A percentile compares a stretch with the other conserved stretches of the same genome.
Evolutionary conservation across 2,113 vertebrate genomes (phyloP).

Genomic region (Cyrtonyx montezumae): DNA sequence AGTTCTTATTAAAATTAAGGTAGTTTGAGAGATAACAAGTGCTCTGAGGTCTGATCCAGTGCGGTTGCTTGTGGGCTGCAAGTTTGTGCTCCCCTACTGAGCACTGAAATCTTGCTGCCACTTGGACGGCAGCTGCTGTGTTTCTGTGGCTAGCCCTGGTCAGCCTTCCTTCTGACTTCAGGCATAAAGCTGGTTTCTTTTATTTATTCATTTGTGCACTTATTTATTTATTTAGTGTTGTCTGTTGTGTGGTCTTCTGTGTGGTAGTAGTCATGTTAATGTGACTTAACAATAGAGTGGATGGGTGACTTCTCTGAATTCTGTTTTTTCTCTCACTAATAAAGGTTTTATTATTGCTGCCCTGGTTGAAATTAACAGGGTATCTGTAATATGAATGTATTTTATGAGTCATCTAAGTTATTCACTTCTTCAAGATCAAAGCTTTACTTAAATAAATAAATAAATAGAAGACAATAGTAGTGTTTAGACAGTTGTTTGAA

Average conservation of each 20-base stretch:
- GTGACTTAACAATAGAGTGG: not conserved
- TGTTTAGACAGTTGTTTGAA: not conserved
- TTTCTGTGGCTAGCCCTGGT: not conserved
- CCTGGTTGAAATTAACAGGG: not conserved
- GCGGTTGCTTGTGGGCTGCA: not conserved
- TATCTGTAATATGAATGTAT: not conserved
- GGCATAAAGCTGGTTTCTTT: not conserved
- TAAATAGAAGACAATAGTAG: not conserved
- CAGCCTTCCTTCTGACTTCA: not conserved
- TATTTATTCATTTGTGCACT: not conserved
- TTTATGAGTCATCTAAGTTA: not conserved
- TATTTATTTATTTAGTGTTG: not conserved
- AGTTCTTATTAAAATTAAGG: not conserved
- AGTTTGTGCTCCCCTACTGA: not conserved
- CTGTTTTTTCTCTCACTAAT: not conserved
- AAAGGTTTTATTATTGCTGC: not conserved
- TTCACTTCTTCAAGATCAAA: not conserved
- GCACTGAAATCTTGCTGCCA: not conserved
- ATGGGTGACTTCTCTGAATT: not conserved
- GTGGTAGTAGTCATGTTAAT: not conserved
- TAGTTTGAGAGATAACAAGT: not conserved
- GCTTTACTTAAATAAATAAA: not conserved
- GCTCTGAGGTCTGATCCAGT: not conserved
- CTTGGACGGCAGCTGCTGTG: fast-evolving
- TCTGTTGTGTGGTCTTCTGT: not conserved